Evolutionary conservation across 2,797 vertebrate genomes (phyloP).

Genomic region (Thalassophryne amazonica): DNA sequence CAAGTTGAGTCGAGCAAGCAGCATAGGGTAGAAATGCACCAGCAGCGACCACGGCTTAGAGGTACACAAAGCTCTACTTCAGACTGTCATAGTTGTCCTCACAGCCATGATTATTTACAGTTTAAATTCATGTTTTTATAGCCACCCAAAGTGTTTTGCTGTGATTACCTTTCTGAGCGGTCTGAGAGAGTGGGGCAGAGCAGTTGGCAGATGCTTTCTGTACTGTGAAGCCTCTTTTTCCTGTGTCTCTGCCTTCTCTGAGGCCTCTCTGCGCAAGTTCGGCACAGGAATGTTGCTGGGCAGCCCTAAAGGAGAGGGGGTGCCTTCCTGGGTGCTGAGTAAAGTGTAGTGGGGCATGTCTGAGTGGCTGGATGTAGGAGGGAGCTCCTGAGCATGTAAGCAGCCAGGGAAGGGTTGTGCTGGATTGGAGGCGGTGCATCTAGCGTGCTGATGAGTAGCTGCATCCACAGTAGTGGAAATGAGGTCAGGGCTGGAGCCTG

Average conservation of each 20-base stretch:
- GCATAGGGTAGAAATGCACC: too few species aligned
- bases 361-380: constrained; percentile 56
- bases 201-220: constrained; percentile 69
- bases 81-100: too few species aligned
- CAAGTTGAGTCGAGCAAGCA: too few species aligned
- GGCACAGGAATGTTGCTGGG: constrained; percentile 30
- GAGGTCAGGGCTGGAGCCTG: constrained; percentile 90
- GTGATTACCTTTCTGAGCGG: constrained; percentile 87
- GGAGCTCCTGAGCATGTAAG: constrained; percentile 78
- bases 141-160: not conserved
- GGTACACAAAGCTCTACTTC: too few species aligned
- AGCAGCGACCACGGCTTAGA: too few species aligned
- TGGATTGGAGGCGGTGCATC: constrained; percentile 55
- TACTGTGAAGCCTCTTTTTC: constrained; percentile 69
- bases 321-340: constrained; percentile 64
- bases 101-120: too few species aligned
- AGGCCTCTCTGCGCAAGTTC: constrained; percentile 43
- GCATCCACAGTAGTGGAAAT: constrained; percentile 87
- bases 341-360: constrained; percentile 73
- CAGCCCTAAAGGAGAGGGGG: constrained; percentile 45
- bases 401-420: constrained; percentile 84
- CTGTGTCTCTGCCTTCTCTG: constrained; percentile 49
- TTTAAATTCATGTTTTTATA: too few species aligned
- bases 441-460: constrained; percentile 73
- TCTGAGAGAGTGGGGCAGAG: constrained; percentile 83